Evolutionary conservation across 2,797 vertebrate genomes (phyloP).

Genomic region (Fundulus diaphanus): DNA sequence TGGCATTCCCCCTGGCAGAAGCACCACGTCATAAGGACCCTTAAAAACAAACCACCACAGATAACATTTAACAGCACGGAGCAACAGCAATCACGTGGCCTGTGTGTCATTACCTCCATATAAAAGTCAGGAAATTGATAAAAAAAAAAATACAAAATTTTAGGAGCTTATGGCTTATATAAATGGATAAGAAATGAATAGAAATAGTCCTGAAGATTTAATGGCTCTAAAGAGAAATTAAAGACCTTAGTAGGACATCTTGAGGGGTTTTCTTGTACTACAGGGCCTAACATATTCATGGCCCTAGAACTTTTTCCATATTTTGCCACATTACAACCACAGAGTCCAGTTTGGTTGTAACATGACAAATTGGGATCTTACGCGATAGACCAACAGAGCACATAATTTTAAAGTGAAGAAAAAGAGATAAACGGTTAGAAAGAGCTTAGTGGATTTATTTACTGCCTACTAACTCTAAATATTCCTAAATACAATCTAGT

Average conservation of each 20-base stretch:
- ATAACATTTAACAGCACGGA: conserved; percentile 3
- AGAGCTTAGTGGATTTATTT: background rate
- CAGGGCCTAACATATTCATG: background rate
- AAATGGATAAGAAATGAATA: background rate
- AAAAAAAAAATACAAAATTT: background rate
- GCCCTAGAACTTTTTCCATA: background rate
- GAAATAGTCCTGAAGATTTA: background rate
- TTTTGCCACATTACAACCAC: background rate
- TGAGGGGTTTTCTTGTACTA: background rate
- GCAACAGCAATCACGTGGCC: background rate
- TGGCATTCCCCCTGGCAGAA: conserved; percentile 94
- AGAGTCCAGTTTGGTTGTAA: background rate
- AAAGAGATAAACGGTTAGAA: background rate
- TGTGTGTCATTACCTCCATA: background rate
- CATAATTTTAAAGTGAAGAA: background rate
- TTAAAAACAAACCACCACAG: conserved; percentile 62
- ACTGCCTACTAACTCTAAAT: background rate
- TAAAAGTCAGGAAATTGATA: background rate
- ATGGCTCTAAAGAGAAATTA: background rate
- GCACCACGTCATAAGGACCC: conserved; percentile 95
- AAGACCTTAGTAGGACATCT: too few relatives aligned
- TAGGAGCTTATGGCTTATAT: background rate
- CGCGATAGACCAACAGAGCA: background rate
- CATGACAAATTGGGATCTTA: background rate
- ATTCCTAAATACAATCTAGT: background rate